Conservation (phyloP, 2,797 vertebrate genomes). For the Cyprinella venusta region DNA sequence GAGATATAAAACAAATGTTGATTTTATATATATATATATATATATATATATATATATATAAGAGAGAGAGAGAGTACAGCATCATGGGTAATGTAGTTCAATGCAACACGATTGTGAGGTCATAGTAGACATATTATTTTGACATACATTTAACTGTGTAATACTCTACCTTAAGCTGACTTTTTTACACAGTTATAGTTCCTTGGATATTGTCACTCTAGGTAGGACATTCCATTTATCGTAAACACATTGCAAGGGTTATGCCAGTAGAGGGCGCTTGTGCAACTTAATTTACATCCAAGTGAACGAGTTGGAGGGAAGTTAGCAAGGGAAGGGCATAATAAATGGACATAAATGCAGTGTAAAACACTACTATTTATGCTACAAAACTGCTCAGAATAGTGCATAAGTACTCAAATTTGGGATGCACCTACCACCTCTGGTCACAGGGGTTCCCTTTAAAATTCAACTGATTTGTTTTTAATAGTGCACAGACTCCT, state of each 20-base stretch:
- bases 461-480: neutral
- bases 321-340: too few species aligned
- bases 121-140: neutral
- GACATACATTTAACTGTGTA: neutral
- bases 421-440: neutral
- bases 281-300: neutral
- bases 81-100: too few species aligned
- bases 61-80: too few species aligned
- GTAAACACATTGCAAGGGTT: neutral
- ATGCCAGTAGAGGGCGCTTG: neutral
- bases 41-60: too few species aligned
- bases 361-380: neutral
- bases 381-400: neutral
- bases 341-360: too few species aligned
- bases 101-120: too few species aligned
- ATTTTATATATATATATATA: too few species aligned
- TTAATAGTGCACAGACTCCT: neutral
- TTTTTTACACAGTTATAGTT: neutral
- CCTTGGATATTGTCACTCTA: too few species aligned
- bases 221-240: neutral
- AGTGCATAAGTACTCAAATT: neutral
- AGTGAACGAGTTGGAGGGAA: too few species aligned
- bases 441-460: neutral
- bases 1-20: too few species aligned
- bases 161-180: neutral